phyloP scores from a whole-genome alignment of 2,113 vertebrate species.

The Dendrocopos noguchii region DNA sequence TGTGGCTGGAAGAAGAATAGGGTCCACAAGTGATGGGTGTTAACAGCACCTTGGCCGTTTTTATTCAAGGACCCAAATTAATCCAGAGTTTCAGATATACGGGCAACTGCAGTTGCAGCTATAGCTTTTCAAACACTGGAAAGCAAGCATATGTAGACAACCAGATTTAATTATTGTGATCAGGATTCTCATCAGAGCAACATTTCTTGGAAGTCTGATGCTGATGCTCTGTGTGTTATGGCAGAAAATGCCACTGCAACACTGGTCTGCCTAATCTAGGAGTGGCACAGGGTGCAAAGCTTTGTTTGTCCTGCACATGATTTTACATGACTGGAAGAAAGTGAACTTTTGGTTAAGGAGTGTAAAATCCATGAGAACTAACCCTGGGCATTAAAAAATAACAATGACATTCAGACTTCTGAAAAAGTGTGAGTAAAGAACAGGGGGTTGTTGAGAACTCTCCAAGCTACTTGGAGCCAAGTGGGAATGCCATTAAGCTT shows the following conservation, averaged over 20 bases:
- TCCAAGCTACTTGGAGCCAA: neutral
- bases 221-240: neutral
- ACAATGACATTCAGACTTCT: neutral
- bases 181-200: neutral
- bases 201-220: neutral
- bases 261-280: neutral
- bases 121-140: neutral
- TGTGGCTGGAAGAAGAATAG: accelerated
- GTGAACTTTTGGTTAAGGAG: neutral
- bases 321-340: neutral
- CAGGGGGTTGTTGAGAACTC: neutral
- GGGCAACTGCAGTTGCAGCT: neutral
- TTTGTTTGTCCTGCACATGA: neutral
- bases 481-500: neutral
- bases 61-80: neutral
- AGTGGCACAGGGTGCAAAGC: neutral
- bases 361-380: neutral
- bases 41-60: neutral
- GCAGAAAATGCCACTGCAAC: neutral
- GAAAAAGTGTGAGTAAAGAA: neutral
- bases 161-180: neutral
- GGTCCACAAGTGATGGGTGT: neutral
- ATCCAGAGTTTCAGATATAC: neutral
- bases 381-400: neutral
- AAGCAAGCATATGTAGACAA: neutral